Evolutionary conservation across 2,888 invertebrate genomes (phyloP).

Genomic region (Eurois occulta): DNA sequence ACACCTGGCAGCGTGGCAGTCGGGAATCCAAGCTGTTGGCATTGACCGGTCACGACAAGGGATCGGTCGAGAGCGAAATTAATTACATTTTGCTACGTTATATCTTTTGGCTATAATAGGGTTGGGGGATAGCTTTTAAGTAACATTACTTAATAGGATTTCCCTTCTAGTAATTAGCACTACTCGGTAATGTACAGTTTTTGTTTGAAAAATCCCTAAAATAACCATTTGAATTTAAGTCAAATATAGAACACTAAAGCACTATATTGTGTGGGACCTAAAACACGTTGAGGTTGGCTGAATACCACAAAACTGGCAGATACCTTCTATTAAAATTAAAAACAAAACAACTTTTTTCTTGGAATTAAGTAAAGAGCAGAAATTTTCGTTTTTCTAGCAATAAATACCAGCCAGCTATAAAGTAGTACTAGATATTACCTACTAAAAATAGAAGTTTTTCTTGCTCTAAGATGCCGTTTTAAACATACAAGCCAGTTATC

Average conservation of each 20-base stretch:
- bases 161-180: not conserved
- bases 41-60: conserved; percentile 37
- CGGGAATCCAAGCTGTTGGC: conserved; percentile 9
- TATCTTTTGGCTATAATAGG: not conserved
- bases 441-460: no score
- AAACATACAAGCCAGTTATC: not conserved
- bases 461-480: no score
- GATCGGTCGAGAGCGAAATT: not conserved
- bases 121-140: not conserved
- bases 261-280: not conserved
- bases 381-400: not conserved
- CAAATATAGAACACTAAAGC: not conserved
- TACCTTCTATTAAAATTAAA: not conserved
- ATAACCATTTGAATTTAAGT: not conserved
- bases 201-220: not conserved
- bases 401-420: not conserved
- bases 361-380: not conserved
- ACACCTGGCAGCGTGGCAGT: not conserved
- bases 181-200: not conserved
- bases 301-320: not conserved
- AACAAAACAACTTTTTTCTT: not conserved
- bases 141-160: not conserved
- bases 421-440: not conserved
- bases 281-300: not conserved
- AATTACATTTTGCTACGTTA: not conserved